A percentile compares a stretch with the other conserved stretches of the same genome.
These are phyloP conservation scores for Bungarus multicinctus DNA, from an alignment of 2,113 vertebrate species.

Conservation along the genomic window DNA sequence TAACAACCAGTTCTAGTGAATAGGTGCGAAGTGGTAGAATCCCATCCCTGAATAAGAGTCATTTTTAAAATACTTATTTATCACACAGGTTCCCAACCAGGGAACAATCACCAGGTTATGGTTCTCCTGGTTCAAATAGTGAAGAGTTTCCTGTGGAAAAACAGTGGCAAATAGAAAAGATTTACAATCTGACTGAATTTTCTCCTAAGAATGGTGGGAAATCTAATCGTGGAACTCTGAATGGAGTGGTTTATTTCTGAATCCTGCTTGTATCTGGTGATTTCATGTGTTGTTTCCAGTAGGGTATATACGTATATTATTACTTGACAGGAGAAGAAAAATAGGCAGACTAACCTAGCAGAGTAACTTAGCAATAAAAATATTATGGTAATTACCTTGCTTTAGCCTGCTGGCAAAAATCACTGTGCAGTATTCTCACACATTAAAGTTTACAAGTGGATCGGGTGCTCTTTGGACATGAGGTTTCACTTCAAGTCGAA, in stretches of 20 bases:
- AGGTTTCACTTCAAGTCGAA: neutral
- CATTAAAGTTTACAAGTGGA: neutral
- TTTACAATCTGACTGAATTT: neutral
- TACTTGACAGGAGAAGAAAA: neutral
- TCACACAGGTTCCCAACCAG: neutral
- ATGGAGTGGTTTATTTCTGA: neutral
- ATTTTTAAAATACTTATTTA: neutral
- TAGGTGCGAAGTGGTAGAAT: too few relatives aligned
- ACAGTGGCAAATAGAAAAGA: neutral
- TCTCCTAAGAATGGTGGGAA: neutral
- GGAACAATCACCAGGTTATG: neutral
- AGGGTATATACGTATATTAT: too few relatives aligned
- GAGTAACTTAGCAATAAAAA: neutral
- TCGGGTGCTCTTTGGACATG: neutral
- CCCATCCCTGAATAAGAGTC: neutral
- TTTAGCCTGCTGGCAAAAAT: neutral
- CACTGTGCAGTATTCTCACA: neutral
- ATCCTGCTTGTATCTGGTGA: neutral
- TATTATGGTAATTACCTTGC: neutral
- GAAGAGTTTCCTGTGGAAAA: neutral
- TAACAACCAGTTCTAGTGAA: too few relatives aligned
- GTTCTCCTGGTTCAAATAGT: neutral
- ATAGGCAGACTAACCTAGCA: neutral
- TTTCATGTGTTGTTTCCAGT: neutral
- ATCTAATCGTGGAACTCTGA: neutral